Evolutionary conservation across 2,888 invertebrate genomes (phyloP), one percentile per base, ranked within the genome.

Genomic region (Diadromus collaris): DNA sequence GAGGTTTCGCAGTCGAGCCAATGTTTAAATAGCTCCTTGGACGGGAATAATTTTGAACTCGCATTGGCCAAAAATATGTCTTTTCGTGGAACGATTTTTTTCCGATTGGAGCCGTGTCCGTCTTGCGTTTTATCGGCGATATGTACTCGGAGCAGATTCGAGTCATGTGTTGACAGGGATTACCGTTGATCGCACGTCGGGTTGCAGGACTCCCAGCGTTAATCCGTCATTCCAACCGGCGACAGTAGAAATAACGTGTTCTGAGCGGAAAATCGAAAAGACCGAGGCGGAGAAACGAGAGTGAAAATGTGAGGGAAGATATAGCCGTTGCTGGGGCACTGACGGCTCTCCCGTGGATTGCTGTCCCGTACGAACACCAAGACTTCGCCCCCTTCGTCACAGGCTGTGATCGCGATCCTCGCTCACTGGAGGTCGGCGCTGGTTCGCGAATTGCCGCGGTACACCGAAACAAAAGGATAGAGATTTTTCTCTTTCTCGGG

Each of bases 231-330:
- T 58, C 13, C 21, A 6, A 3, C 16, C 13, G 64, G 32, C 73
- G 64, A 56, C 44, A 24, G 73, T 58, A 56, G 46, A 64, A 73
- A 65, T 73, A 64, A 65, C 32, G 54, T 64, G 58, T 56, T 56
- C 56, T 46, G 73, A 73, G 24, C 41, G 46, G 56, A 56, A 56
- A 73, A 73, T 64, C 56, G 56, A 73, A 73, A 41, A 32, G 9
- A 21, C 29, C 27, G 24, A 34, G 27, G 48, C 19, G 21, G 34
- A 48, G 7, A 24, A 54, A 54, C 48, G 21, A 51, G 38, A 67
- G 27, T 19, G 38, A 24, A 24, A 41, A 48, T n/a, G 29, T 21
- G 16, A 58, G 34, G 6, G 29, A 58, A 34, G n/a, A 41, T 19
- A 41, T 16, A 44, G 32, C 16, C 13, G 27, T 21, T 46, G 19